Base-by-base conservation (phyloP, 2,797 vertebrate genomes). In the Pseudotriccus pelzelni region DNA sequence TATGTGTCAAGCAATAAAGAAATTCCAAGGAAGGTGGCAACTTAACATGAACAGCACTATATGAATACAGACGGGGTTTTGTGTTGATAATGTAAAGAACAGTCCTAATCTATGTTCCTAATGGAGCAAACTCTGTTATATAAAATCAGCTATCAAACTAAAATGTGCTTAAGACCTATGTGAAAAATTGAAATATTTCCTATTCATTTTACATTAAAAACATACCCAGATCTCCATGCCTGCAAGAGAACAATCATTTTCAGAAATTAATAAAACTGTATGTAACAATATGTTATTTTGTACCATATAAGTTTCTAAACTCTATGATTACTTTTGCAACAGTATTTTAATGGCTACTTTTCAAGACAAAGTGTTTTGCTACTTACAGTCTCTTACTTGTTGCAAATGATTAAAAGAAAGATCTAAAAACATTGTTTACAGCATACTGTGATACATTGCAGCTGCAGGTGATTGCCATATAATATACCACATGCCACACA, bases 291-390 rank as follows among this genome's bases (percentile, higher is more conserved):
- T 2, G 2, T 74, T 70, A 44, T 82, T 93, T 88, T 56, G 63
- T 83, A 89, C 58, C 30, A 12, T 44, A 96, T 74, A 4, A 46
- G 96, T 96, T 96, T 75, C 78, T 67, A 94, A 93, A 81, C 77
- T 70, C 93, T 67, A 52, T 27, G 66, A 87, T 83, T 95, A 93
- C 84, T 87, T 94, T 90, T 96, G 49, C 63, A 77, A 55, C 30
- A 84, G 32, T 68, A 80, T 91, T 95, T 94, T 88, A 62, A 96
- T 43, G 67, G 81, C 83, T 89, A 70, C 86, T 91, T 97, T 87
- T 91, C 82, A 95, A 85, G 84, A 60, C 56, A 92, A 97, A 96
- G 84, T 92, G 92, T 96, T 86, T 95, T 77, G 83, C 53, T 68
- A 89, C 72, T 93, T 82, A 69, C 0, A 7, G 9, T 21, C 47